Conservation (phyloP, 2,888 invertebrate genomes). For the Ormyrus thymus region DNA sequence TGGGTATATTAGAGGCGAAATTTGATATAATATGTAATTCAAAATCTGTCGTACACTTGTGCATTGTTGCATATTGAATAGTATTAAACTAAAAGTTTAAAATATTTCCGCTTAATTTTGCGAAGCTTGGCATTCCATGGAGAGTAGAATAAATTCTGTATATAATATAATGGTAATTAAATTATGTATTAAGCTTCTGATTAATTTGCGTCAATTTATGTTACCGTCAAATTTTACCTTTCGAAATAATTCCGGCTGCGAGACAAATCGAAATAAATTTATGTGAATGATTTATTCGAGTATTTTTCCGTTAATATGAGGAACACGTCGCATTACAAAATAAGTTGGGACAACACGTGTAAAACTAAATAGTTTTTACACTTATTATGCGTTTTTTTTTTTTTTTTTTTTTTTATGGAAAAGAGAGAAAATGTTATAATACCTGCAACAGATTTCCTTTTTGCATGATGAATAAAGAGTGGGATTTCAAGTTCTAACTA, state of each 20-base stretch:
- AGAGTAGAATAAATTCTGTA: conserved; percentile 10
- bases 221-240: not conserved
- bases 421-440: too few species aligned
- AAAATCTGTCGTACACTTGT: too few species aligned
- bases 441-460: too few species aligned
- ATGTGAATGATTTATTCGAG: not conserved
- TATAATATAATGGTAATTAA: conserved; percentile 17
- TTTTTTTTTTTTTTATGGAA: too few species aligned
- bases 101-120: conserved; percentile 9
- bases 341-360: too few species aligned
- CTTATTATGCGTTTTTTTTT: too few species aligned
- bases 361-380: too few species aligned
- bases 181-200: conserved; percentile 5
- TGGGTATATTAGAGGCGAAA: too few species aligned
- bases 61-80: not conserved
- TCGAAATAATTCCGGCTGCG: not conserved
- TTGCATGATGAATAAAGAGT: too few species aligned
- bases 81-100: conserved; percentile 18
- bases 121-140: conserved; percentile 10
- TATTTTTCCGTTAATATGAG: not conserved
- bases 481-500: too few species aligned
- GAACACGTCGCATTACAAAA: too few species aligned
- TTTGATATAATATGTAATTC: too few species aligned
- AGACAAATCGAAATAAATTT: not conserved
- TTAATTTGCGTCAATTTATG: conserved; percentile 1